These are phyloP conservation scores for Lepidurus packardi DNA, from an alignment of 1,140 invertebrate species.

Conservation along the genomic window DNA sequence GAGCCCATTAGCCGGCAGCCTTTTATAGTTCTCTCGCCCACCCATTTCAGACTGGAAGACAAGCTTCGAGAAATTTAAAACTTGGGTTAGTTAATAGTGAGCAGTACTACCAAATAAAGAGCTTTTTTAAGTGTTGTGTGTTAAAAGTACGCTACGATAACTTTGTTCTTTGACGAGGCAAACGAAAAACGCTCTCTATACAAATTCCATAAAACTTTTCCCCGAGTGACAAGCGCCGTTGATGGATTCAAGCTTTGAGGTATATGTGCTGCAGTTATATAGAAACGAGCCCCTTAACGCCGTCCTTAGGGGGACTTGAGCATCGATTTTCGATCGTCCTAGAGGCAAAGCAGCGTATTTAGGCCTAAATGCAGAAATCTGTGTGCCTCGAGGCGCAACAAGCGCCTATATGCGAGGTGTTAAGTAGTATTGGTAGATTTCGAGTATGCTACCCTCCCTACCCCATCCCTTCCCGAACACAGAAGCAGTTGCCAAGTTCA, in stretches of 20 bases:
- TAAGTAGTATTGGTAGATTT: not conserved
- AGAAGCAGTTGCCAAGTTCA: not conserved
- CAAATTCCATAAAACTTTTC: not conserved
- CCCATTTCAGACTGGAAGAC: not conserved
- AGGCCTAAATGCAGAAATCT: conserved; percentile 1
- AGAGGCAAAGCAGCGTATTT: not conserved
- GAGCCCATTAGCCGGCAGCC: conserved; percentile 12
- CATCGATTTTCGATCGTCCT: not conserved
- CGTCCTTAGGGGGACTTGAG: not conserved
- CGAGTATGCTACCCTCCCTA: not conserved
- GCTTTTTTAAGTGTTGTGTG: too few relatives aligned
- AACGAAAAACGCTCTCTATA: not conserved
- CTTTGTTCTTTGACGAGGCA: too few relatives aligned
- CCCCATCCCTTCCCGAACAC: not conserved
- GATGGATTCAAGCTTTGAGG: not conserved
- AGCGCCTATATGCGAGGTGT: not conserved
- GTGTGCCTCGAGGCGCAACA: not conserved
- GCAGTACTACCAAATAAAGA: too few relatives aligned
- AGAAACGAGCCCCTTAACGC: not conserved
- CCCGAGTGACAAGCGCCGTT: not conserved
- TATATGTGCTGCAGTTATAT: not conserved
- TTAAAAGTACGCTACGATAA: too few relatives aligned
- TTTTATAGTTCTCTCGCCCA: not conserved
- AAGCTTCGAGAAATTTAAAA: not conserved
- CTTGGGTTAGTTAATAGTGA: too few relatives aligned